These are phyloP conservation scores for Diglossa cyanea DNA, from an alignment of 2,797 vertebrate genomes.

Conservation along the genomic window DNA sequence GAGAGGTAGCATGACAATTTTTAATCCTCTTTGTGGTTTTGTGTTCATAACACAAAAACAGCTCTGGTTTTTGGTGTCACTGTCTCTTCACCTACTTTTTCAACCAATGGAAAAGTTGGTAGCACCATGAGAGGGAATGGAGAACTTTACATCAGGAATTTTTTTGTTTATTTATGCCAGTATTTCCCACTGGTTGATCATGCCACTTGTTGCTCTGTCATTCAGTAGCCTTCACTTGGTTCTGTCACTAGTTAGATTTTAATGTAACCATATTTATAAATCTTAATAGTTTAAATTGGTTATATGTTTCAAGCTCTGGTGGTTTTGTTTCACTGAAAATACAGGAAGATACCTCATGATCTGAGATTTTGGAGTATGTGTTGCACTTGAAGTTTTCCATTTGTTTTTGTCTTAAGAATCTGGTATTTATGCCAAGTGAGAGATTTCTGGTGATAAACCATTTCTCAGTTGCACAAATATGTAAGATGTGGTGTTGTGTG, in stretches of 20 bases:
- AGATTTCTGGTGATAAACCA: neutral
- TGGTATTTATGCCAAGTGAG: neutral
- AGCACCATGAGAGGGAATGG: neutral
- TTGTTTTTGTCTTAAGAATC: neutral
- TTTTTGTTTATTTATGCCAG: neutral
- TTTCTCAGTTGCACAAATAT: neutral
- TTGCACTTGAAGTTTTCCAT: neutral
- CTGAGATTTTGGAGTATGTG: neutral
- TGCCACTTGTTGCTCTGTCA: neutral
- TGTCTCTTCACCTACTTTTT: neutral
- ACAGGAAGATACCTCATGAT: neutral
- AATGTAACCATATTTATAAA: neutral
- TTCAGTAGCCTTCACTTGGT: neutral
- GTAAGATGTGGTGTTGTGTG: neutral
- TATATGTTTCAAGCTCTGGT: neutral
- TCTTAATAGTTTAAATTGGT: neutral
- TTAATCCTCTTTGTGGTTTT: neutral
- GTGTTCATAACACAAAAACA: neutral
- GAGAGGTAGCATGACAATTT: slow-evolving; percentile 35
- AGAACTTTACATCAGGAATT: neutral
- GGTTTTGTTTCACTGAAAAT: neutral
- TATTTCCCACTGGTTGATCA: neutral
- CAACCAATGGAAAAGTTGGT: neutral
- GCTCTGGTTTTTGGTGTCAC: neutral
- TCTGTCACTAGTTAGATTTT: neutral